Evolutionary conservation across 1,140 invertebrate genomes (phyloP).

Genomic region (Drosophila biarmipes): DNA sequence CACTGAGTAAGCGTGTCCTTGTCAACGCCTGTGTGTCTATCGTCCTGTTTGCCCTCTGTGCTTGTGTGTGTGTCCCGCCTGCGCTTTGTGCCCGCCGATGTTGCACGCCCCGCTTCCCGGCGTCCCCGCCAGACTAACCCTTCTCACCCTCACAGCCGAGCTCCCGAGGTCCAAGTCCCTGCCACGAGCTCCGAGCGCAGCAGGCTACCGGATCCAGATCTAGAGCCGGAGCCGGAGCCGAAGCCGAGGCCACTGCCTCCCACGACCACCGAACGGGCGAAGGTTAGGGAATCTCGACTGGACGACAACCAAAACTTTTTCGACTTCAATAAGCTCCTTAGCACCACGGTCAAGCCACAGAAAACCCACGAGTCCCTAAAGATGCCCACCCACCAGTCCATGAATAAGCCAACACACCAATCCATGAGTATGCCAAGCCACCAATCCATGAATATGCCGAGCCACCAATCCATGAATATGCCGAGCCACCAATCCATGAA

Average conservation of each 20-base stretch:
- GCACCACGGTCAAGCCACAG: constrained; percentile 16
- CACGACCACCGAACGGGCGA: not conserved
- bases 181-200: constrained; percentile 9
- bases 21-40: not conserved
- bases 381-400: constrained; percentile 6
- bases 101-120: constrained; percentile 26
- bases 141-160: constrained; percentile 4
- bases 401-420: not conserved
- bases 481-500: not conserved
- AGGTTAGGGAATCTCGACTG: constrained; percentile 9
- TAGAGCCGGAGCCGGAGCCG: not conserved
- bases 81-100: constrained; percentile 33
- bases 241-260: not conserved
- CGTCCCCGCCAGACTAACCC: constrained; percentile 6
- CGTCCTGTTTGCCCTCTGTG: constrained; percentile 1
- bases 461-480: not conserved
- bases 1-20: constrained; percentile 30
- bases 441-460: not conserved
- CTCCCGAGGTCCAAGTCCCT: not conserved
- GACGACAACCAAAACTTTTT: constrained; percentile 28
- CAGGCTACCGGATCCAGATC: not conserved
- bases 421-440: not conserved
- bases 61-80: constrained; percentile 16
- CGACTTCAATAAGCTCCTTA: constrained; percentile 37
- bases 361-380: constrained; percentile 30